These are phyloP conservation scores for Seira ritae DNA, from an alignment of 2,888 invertebrate species.

Conservation along the genomic window DNA sequence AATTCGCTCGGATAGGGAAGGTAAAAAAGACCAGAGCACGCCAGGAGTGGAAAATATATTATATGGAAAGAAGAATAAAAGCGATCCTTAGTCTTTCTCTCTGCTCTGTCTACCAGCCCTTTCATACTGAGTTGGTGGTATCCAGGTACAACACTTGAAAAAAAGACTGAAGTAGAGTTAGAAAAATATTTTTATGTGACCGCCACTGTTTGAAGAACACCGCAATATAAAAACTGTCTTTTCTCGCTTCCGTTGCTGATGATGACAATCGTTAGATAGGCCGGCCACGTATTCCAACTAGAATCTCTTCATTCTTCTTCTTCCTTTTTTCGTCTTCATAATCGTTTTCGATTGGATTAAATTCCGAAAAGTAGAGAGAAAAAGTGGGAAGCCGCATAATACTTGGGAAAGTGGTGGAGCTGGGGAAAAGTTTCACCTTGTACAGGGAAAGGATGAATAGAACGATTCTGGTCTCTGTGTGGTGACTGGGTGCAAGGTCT, in stretches of 20 bases:
- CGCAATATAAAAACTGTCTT: not conserved
- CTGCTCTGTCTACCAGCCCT: not conserved
- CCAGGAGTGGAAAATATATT: too few relatives aligned
- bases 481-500: not conserved
- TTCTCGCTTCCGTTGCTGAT: conserved; percentile 51
- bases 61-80: conserved; percentile 52
- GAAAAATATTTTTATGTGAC: not conserved
- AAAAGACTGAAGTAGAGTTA: not conserved
- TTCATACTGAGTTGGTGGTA: not conserved
- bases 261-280: conserved; percentile 59
- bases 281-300: conserved; percentile 64
- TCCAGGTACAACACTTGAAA: not conserved
- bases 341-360: conserved; percentile 66
- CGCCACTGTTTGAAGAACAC: not conserved
- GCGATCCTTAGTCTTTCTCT: conserved; percentile 46
- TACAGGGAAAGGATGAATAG: not conserved
- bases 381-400: conserved; percentile 34
- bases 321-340: conserved; percentile 46
- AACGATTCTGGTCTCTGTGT: not conserved
- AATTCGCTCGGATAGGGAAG: not conserved
- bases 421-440: not conserved
- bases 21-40: too few relatives aligned
- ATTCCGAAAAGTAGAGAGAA: conserved; percentile 47
- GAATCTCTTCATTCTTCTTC: conserved; percentile 62
- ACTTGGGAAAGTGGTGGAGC: conserved; percentile 6